Evolutionary conservation across 1,140 invertebrate species (phyloP).

Genomic region (Littorina saxatilis): DNA sequence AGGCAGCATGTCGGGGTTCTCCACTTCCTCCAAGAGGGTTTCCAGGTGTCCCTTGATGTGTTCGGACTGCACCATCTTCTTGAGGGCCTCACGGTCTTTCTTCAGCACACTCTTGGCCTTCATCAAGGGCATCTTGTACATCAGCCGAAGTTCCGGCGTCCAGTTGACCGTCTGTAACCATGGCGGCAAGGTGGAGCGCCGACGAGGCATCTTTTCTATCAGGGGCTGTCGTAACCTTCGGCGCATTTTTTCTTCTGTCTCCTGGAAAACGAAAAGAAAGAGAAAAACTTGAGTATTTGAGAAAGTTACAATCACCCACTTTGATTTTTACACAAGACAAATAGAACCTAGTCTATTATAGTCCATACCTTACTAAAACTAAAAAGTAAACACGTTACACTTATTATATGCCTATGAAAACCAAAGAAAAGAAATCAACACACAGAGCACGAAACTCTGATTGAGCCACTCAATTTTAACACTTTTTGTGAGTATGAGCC

Average conservation of each 20-base stretch:
- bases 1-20: not conserved
- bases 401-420: too few relatives aligned
- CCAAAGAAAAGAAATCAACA: too few relatives aligned
- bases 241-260: constrained; percentile 36
- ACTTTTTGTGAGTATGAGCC: too few relatives aligned
- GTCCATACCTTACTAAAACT: too few relatives aligned
- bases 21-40: constrained; percentile 41
- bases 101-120: constrained; percentile 41
- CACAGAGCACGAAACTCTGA: too few relatives aligned
- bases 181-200: constrained; percentile 45
- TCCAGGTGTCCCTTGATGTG: constrained; percentile 42
- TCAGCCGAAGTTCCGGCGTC: constrained; percentile 49
- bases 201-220: constrained; percentile 1
- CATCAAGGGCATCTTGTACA: constrained; percentile 47
- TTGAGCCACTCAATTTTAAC: too few relatives aligned
- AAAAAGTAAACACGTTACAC: too few relatives aligned
- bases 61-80: constrained; percentile 35
- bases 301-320: too few relatives aligned
- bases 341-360: too few relatives aligned
- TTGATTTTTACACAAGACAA: too few relatives aligned
- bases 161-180: constrained; percentile 56
- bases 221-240: not conserved
- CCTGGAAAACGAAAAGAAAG: constrained; percentile 26
- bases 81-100: constrained; percentile 40
- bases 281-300: too few relatives aligned